Conservation (phyloP, 1,140 invertebrate species). For the Bradynema listronoti region DNA sequence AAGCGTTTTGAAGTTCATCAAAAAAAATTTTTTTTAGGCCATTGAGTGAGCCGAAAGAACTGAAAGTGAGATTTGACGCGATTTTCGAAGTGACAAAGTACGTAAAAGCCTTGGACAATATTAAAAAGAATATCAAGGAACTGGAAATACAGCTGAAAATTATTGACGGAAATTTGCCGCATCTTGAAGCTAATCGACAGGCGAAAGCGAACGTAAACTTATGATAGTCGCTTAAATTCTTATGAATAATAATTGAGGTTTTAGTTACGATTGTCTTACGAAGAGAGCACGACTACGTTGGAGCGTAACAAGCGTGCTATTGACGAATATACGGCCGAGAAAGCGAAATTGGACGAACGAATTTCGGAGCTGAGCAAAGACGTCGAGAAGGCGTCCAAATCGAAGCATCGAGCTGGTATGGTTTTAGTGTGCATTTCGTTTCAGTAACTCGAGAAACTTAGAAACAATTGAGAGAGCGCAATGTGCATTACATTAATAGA, state of each 20-base stretch:
- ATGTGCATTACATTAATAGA: no score
- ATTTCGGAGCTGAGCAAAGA: conserved; percentile 7
- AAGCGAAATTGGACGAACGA: conserved; percentile 10
- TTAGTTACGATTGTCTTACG: conserved; percentile 14
- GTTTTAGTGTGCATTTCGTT: background rate
- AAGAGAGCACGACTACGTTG: conserved; percentile 15
- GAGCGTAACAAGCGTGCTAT: conserved; percentile 16
- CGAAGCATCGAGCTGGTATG: conserved; percentile 16
- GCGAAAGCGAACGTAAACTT: conserved; percentile 4
- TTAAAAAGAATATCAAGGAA: conserved; percentile 69
- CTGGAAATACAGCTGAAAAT: conserved; percentile 57
- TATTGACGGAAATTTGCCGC: conserved; percentile 40
- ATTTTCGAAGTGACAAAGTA: conserved; percentile 91
- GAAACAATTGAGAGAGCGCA: no score
- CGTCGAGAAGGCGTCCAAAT: conserved; percentile 14
- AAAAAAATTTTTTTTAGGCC: conserved; percentile 65
- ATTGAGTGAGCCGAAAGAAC: conserved; percentile 79
- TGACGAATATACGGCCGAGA: conserved; percentile 10
- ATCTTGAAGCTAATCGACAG: conserved; percentile 33
- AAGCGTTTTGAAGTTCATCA: conserved; percentile 9
- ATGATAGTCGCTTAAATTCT: conserved; percentile 6
- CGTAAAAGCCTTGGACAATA: conserved; percentile 79
- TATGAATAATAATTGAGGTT: conserved; percentile 4
- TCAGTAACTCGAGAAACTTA: no score
- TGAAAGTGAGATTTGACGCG: conserved; percentile 93